Conservation (phyloP, 2,888 invertebrate species). For the Coleophora deauratella region DNA sequence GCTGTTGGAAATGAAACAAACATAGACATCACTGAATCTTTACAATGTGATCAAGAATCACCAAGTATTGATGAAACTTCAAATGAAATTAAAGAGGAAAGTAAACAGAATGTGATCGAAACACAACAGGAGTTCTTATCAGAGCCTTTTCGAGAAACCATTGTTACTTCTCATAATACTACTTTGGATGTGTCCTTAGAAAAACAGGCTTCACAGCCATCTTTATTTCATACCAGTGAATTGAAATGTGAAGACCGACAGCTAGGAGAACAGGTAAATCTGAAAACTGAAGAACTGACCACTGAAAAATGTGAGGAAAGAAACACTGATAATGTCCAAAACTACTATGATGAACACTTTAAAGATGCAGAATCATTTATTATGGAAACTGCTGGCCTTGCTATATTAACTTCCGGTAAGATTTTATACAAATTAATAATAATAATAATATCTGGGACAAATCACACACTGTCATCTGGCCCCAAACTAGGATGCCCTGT, state of each 20-base stretch:
- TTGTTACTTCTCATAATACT: slow-evolving; percentile 7
- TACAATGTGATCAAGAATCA: slow-evolving; percentile 20
- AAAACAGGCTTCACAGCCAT: not conserved
- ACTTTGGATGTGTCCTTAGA: not conserved
- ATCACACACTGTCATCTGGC: no score
- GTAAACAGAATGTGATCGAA: slow-evolving; percentile 19
- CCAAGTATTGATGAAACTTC: slow-evolving; percentile 21
- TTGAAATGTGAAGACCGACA: no score
- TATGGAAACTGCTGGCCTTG: slow-evolving; percentile 75
- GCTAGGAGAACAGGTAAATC: not conserved
- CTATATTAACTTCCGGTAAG: slow-evolving; percentile 59
- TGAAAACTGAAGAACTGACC: slow-evolving; percentile 11
- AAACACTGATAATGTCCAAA: slow-evolving; percentile 40
- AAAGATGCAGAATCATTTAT: slow-evolving; percentile 88
- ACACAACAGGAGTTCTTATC: slow-evolving; percentile 38
- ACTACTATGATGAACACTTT: slow-evolving; percentile 78
- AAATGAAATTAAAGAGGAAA: slow-evolving; percentile 21
- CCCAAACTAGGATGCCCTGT: no score
- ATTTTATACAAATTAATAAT: no score
- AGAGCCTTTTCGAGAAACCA: slow-evolving; percentile 23
- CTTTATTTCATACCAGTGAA: not conserved
- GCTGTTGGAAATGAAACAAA: slow-evolving; percentile 32
- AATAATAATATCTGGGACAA: no score
- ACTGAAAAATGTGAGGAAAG: slow-evolving; percentile 36
- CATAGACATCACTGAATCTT: slow-evolving; percentile 15